Base-by-base conservation (phyloP, 2,797 vertebrate genomes). In the Cossypha niveicapilla region DNA sequence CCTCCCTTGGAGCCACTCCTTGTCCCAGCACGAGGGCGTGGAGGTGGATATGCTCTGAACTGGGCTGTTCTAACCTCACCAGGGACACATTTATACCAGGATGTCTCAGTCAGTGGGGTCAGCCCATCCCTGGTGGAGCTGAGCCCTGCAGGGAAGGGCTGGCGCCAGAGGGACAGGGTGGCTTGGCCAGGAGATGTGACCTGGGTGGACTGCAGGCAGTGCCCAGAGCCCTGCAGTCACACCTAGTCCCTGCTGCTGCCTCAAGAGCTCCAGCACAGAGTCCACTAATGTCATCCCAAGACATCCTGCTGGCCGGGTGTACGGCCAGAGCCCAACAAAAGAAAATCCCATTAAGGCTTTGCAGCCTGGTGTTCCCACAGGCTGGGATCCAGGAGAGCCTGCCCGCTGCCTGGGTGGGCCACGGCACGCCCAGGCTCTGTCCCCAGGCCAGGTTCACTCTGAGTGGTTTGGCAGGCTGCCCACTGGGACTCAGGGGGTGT, bases 201-300 rank as follows among this genome's bases (percentile, higher is more conserved):
- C 79, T 76, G 91, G 89, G 71, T 15, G 91, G 78, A 18, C 50
- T 45, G 57, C 13, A 8, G 87, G 74, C 87, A 76, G 44, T 44
- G 75, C 42, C 87, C 1, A 0, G 27, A 44, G 74, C 58, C 23
- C 56, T 35, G 34, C 44, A 23, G 24, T 60, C 75, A 62, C 81
- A 30, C 28, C 85, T 28, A n/a, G 7, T 44, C 54, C 54, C 50
- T 44, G 61, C 41, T 56, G 61, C 78, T 37, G 35, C 75, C 47
- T 54, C 84, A 18, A 35, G 47, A 72, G 37, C 77, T 42, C 13
- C 34, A 63, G 22, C 73, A 68, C 56, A 0, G 0, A 67, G 25
- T 3, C 25, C 7, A 1, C 18, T 94, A 87, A 94, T 83, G 90
- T 79, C 90, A 77, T 92, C 88, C 82, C 93, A 91, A 90, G 85